Base-by-base conservation (phyloP, 2,888 invertebrate genomes). In the Achlya flavicornis region DNA sequence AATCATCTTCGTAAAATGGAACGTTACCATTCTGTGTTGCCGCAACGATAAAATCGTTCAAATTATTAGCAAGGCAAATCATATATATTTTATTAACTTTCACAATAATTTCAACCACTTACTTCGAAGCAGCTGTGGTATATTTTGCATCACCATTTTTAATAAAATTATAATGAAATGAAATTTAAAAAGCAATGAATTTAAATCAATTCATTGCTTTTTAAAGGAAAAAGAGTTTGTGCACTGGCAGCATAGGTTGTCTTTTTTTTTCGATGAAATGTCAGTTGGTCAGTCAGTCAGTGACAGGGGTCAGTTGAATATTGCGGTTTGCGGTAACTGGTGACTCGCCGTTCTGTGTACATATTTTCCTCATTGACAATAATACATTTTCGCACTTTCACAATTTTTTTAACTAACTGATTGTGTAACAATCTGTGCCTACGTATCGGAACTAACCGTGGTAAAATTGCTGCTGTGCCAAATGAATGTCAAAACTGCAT, bases 341-440 rank as follows among this genome's bases (percentile, higher is more conserved):
- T 80, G 74, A 77, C 66, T 71, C 64, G 61, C 64, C 62, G 58
- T 63, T 70, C n/a, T n/a, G 70, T 69, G 70, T 63, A 48, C 59
- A 53, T 53, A 66, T 74, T 80, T 77, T 80, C 71, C 75, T 78
- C 76, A 80, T 79, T 82, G 72, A 72, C 66, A 75, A 76, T 75
- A 79, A 75, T 81, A 67, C 69, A 73, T 77, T 83, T 79, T 84
- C 86, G 88, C 76, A 88, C 87, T 90, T 90, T 90, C 87, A 86
- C 88, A 74, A 73, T 71, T 76, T 81, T 79, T 41, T n/a, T 41
- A 2, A 76, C 67, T 69, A 69, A 65, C 62, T 73, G 67, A 64
- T 82, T 79, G 85, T 83, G 82, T 75, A 77, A 75, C 74, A 76
- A 75, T 69, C 74, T 71, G 68, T 62, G 63, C 61, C 35, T 65